Evolutionary conservation across 2,113 vertebrate genomes (phyloP).

Genomic region (Lepidothrix coronata): DNA sequence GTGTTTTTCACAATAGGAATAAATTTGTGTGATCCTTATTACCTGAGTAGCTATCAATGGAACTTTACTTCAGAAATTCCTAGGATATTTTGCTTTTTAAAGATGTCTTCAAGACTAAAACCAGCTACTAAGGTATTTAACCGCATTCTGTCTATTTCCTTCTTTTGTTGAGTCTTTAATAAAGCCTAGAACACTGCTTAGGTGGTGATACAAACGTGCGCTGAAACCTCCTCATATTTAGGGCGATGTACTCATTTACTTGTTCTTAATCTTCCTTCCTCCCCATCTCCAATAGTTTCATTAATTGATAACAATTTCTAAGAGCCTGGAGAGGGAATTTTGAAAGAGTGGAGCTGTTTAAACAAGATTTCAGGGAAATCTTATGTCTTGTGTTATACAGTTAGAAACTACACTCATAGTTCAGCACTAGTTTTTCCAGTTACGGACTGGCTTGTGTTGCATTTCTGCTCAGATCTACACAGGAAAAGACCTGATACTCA

Average conservation of each 20-base stretch:
- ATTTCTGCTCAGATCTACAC: neutral
- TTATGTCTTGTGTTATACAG: neutral
- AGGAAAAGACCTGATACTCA: neutral
- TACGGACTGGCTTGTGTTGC: neutral
- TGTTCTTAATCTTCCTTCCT: neutral
- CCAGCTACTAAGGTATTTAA: neutral
- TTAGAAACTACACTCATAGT: neutral
- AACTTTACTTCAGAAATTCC: neutral
- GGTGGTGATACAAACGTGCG: neutral
- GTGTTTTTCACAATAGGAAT: neutral
- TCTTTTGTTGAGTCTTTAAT: conserved; percentile 2
- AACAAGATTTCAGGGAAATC: neutral
- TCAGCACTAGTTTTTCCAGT: neutral
- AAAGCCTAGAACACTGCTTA: neutral
- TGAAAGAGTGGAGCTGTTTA: neutral
- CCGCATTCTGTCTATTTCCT: neutral
- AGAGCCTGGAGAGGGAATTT: neutral
- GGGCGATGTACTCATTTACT: neutral
- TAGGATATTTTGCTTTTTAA: neutral
- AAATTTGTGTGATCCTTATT: neutral
- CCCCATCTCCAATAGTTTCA: neutral
- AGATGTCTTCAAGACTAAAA: neutral
- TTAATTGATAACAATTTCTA: neutral
- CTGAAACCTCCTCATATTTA: neutral
- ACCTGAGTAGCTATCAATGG: neutral